phyloP scores from a whole-genome alignment of 2,797 vertebrate species.

The Bryconaethiops microstoma region DNA sequence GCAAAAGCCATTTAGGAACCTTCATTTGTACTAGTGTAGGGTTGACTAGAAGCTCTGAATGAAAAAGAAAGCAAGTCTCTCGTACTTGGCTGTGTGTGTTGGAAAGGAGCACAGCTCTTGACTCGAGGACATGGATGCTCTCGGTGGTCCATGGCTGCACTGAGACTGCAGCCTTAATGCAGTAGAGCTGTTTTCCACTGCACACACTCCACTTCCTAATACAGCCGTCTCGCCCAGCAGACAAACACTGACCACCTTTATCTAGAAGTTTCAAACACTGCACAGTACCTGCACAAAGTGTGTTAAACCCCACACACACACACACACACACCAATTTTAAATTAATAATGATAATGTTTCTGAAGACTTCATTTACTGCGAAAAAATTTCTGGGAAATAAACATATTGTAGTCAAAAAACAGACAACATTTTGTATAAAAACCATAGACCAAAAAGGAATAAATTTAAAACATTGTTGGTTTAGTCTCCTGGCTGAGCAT shows the following conservation, averaged over 20 bases:
- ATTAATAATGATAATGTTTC: too few relatives aligned
- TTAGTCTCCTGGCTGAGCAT: too few relatives aligned
- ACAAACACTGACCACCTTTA: constrained; percentile 70
- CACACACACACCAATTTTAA: too few relatives aligned
- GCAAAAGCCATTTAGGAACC: too few relatives aligned
- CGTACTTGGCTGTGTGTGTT: constrained; percentile 74
- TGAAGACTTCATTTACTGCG: too few relatives aligned
- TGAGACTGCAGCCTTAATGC: constrained; percentile 64
- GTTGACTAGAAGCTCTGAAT: not conserved
- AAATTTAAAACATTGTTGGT: too few relatives aligned
- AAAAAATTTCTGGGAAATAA: too few relatives aligned
- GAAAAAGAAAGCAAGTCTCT: not conserved
- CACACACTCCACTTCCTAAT: constrained; percentile 77
- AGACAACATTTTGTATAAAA: too few relatives aligned
- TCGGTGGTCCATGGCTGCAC: constrained; percentile 37
- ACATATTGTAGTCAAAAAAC: too few relatives aligned
- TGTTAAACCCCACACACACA: not conserved
- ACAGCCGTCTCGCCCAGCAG: constrained; percentile 75
- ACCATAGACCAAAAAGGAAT: too few relatives aligned
- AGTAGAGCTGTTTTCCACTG: constrained; percentile 73
- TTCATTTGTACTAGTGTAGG: too few relatives aligned
- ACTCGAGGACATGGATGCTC: constrained; percentile 61
- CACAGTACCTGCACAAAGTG: constrained; percentile 70
- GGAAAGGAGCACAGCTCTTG: constrained; percentile 65
- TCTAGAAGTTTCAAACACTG: constrained; percentile 67